Evolutionary conservation across 2,888 invertebrate species (phyloP), one percentile per base, ranked within the genome.

Genomic region (Criorhina ranunculi): DNA sequence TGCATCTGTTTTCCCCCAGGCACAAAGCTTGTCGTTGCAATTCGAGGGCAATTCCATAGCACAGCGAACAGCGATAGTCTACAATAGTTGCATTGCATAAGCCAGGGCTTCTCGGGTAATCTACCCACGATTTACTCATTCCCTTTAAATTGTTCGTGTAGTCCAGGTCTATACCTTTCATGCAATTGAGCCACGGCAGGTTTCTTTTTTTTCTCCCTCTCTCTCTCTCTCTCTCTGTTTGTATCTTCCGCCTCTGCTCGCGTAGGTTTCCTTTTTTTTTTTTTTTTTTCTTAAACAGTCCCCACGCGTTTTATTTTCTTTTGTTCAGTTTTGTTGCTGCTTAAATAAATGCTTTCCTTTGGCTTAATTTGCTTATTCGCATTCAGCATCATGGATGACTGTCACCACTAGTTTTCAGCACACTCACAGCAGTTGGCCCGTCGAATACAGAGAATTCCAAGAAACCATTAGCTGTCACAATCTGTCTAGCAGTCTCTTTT

Each of bases 321-420:
- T 44, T 4, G 24, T 24, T 55, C 15, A 49, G 12, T 64, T 64
- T 59, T 57, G 35, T 46, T 64, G 44, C 73, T 62, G 62, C 73
- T 55, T 75, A n/a, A n/a, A 1, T 69, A 46, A 29, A 49, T 62
- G 60, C 64, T 70, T 81, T 82, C 12, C 35, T 70, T 77, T 82
- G 46, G 66, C 70, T 77, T 72, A 9, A 33, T 40, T 70, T 70
- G 51, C 59, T 57, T 55, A 33, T 51, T 81, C 31, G 62, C 53
- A 59, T 59, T 70, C 51, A 70, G 35, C 49, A 67, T 49, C 11
- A 35, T 42, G 67, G 62, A 33, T 24, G 12, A 49, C 57, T 49
- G 15, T 46, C 49, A 60, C 53, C 64, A 70, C 53, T 17, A 17
- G 60, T 57, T 46, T 37, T 31, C 24, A 69, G 17, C 76, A 82